Percentiles rank a stretch among this genome's conserved stretches.
Conservation (phyloP, 1,140 invertebrate species). For the Pristionchus pacificus region DNA sequence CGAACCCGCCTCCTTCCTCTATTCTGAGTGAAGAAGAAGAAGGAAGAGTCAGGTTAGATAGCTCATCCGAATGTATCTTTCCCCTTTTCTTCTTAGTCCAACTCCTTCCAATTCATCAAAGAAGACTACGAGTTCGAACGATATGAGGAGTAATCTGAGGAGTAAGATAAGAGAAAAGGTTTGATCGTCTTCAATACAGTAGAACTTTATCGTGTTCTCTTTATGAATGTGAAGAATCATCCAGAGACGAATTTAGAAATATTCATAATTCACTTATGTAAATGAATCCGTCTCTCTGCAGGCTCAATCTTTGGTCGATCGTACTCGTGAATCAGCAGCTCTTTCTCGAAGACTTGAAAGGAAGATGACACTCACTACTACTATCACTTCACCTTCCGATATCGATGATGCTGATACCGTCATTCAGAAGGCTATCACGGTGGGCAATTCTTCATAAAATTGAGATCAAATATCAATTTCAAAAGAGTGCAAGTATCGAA, state of each 20-base stretch:
- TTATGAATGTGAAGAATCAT: slow-evolving; percentile 12
- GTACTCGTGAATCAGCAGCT: slow-evolving; percentile 11
- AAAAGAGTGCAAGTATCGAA: neutral
- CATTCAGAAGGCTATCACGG: slow-evolving; percentile 16
- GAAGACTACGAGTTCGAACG: neutral
- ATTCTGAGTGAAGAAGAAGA: neutral
- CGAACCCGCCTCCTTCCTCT: neutral
- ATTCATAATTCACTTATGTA: no score
- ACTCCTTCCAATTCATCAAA: neutral
- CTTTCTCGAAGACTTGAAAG: slow-evolving; percentile 8
- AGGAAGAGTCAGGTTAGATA: neutral
- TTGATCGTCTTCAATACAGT: slow-evolving; percentile 9
- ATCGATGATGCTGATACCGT: slow-evolving; percentile 8
- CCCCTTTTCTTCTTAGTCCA: no score
- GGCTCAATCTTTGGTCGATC: slow-evolving; percentile 12
- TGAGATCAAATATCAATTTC: neutral
- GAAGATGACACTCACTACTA: slow-evolving; percentile 4
- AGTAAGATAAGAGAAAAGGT: slow-evolving; percentile 9
- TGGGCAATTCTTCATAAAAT: neutral
- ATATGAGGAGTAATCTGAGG: neutral
- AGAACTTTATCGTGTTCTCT: neutral
- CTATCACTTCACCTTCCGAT: neutral
- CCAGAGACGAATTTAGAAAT: slow-evolving; percentile 11
- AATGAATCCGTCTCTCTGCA: no score
- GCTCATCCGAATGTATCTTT: no score